These are phyloP conservation scores for Pedetes capensis DNA, from an alignment of 2,113 vertebrate species.

Conservation along the genomic window DNA sequence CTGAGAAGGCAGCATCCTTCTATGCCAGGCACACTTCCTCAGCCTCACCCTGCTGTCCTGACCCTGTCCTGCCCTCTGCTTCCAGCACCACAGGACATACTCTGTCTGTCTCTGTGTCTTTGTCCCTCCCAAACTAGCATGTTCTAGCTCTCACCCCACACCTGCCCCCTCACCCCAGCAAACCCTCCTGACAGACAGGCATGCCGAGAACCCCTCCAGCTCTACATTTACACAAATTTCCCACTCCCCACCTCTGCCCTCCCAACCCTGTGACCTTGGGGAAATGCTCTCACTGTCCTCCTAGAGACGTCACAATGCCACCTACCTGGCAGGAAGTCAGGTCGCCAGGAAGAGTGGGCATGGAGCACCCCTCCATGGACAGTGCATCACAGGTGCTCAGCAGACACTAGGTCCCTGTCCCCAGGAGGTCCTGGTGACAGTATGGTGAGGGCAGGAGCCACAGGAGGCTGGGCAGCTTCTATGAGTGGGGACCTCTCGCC, in stretches of 20 bases:
- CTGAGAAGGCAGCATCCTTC: neutral
- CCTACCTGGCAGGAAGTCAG: neutral
- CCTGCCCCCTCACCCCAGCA: neutral
- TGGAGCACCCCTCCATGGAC: fast-evolving
- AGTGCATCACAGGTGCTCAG: neutral
- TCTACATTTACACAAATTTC: neutral
- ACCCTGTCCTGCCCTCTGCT: neutral
- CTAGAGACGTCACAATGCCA: neutral
- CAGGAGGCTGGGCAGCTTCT: neutral
- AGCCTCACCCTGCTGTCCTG: neutral
- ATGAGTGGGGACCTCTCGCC: fast-evolving
- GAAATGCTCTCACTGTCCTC: neutral
- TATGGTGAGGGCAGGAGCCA: neutral
- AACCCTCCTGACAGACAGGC: neutral
- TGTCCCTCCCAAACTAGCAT: neutral
- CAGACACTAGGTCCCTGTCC: neutral
- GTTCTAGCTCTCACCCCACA: neutral
- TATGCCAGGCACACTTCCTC: fast-evolving
- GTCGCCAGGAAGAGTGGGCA: neutral
- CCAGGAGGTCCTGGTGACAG: neutral
- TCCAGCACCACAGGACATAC: too few relatives aligned
- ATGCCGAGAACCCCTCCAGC: too few relatives aligned
- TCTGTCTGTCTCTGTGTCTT: neutral
- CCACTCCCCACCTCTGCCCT: fast-evolving
- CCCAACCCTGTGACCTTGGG: neutral